These are phyloP conservation scores for Amphipoea oculea DNA, from an alignment of 2,888 invertebrate genomes.

Conservation along the genomic window DNA sequence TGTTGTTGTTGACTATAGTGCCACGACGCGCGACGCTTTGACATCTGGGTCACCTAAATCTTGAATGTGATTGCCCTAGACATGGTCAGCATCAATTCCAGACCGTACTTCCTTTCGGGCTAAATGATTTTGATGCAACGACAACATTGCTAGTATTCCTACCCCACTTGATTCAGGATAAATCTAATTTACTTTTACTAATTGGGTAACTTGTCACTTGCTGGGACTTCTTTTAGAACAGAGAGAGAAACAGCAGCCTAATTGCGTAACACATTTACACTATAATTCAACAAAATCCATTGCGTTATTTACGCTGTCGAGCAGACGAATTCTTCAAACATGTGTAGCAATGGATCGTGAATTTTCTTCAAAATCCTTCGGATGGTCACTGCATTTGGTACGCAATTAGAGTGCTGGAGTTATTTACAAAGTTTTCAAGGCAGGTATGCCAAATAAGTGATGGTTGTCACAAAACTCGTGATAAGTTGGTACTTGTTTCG, in stretches of 20 bases:
- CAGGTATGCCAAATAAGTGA: not conserved
- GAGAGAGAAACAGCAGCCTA: not conserved
- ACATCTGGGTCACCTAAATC: slow-evolving; percentile 52
- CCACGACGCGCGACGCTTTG: slow-evolving; percentile 14
- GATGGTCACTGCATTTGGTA: not conserved
- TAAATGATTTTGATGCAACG: slow-evolving; percentile 33
- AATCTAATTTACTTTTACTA: slow-evolving; percentile 16
- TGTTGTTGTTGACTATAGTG: slow-evolving; percentile 49
- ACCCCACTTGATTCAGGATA: not conserved
- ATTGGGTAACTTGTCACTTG: not conserved
- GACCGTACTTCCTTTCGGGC: slow-evolving; percentile 22
- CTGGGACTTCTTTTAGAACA: not conserved
- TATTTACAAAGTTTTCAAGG: not conserved
- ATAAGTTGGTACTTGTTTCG: not conserved
- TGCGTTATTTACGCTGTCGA: not conserved
- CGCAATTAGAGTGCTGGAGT: not conserved
- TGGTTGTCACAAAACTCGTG: not conserved
- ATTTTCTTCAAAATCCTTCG: not conserved
- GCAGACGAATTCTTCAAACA: not conserved
- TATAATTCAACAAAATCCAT: not conserved
- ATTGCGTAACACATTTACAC: not conserved
- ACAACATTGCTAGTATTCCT: not conserved
- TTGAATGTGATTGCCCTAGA: slow-evolving; percentile 29
- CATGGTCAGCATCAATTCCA: slow-evolving; percentile 15
- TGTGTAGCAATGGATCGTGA: not conserved